A percentile compares a stretch with the other conserved stretches of the same genome.
phyloP scores from a whole-genome alignment of 2,888 invertebrate species.

The Eledone cirrhosa region DNA sequence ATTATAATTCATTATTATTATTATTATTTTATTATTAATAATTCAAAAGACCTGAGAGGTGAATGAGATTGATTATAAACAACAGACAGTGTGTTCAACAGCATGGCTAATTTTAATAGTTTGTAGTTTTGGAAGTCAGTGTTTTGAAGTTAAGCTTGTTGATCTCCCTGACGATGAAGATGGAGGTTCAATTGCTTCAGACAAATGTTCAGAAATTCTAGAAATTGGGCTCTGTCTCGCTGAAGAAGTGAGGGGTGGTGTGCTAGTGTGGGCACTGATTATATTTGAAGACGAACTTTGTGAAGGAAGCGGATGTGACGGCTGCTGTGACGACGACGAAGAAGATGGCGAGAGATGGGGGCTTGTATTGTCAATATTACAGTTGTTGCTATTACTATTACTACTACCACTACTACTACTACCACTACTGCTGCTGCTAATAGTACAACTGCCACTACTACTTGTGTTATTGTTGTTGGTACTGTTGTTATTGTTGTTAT shows the following conservation, averaged over 20 bases:
- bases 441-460: not conserved
- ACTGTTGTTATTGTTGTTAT: not conserved
- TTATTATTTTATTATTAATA: too few relatives aligned
- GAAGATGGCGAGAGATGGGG: not conserved
- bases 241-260: not conserved
- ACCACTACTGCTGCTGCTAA: not conserved
- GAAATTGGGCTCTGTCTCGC: not conserved
- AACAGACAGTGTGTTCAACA: too few relatives aligned
- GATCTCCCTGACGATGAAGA: not conserved
- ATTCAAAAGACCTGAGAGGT: too few relatives aligned
- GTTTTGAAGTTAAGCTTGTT: not conserved
- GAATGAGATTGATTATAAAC: too few relatives aligned
- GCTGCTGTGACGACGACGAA: not conserved
- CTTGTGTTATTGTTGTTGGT: not conserved
- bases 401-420: constrained; percentile 5
- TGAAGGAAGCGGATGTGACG: not conserved
- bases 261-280: not conserved
- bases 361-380: not conserved
- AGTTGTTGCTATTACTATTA: not conserved
- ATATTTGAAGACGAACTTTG: not conserved
- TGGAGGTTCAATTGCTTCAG: not conserved
- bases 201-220: not conserved
- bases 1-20: too few relatives aligned
- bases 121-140: not conserved
- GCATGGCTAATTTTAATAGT: too few relatives aligned